Conservation (phyloP, 1,140 invertebrate genomes). For the Dufourea novaeangliae region DNA sequence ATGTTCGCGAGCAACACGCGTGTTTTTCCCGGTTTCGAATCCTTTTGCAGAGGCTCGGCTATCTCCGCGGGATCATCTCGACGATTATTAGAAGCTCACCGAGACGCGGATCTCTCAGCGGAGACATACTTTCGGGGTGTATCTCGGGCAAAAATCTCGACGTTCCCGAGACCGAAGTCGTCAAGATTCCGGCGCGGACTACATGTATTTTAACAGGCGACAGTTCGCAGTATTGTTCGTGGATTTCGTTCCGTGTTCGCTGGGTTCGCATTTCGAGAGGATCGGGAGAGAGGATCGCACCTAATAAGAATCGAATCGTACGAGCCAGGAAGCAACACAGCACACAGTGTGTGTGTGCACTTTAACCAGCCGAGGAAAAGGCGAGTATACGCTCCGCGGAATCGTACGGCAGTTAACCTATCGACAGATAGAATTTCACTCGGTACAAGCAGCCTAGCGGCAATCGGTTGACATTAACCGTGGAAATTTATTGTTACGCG, state of each 20-base stretch:
- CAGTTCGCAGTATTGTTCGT: constrained; percentile 24
- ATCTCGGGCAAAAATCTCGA: constrained; percentile 11
- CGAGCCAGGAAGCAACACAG: constrained; percentile 58
- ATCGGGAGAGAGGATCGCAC: constrained; percentile 48
- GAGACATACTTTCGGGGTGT: neutral
- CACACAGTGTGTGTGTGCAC: neutral
- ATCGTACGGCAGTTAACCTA: constrained; percentile 58
- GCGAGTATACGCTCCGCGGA: constrained; percentile 4
- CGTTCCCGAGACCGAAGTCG: neutral
- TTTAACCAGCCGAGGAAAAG: no score
- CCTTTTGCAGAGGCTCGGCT: neutral
- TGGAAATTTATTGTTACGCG: constrained; percentile 52
- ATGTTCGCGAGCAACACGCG: neutral
- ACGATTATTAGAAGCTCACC: constrained; percentile 10
- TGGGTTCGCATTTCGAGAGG: no score
- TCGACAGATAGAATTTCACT: constrained; percentile 67
- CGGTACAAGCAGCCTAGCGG: constrained; percentile 33
- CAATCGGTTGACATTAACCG: constrained; percentile 50
- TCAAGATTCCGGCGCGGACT: neutral
- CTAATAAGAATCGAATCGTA: constrained; percentile 66
- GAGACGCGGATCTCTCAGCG: no score
- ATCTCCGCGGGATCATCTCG: neutral
- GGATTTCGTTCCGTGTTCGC: neutral
- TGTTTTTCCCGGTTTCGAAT: constrained; percentile 14
- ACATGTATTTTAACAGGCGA: constrained; percentile 18